These are phyloP conservation scores for Neomonachus schauinslandi DNA, from an alignment of 2,113 vertebrate genomes.

Conservation along the genomic window DNA sequence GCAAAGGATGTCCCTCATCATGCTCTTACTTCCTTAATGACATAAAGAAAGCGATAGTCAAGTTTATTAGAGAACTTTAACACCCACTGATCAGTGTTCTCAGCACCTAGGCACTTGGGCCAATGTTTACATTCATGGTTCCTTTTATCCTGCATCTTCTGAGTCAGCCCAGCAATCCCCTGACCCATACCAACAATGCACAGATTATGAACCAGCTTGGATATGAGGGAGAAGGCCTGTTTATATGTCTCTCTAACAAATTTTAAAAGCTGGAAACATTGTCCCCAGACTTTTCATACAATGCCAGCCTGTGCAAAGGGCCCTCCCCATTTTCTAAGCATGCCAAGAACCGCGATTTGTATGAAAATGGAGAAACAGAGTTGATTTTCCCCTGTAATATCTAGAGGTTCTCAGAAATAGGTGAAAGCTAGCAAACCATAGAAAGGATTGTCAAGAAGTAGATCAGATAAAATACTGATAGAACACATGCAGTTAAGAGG, in stretches of 20 bases:
- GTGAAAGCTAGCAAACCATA: conserved; percentile 37
- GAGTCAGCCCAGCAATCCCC: neutral
- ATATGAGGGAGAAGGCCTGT: neutral
- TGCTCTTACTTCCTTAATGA: neutral
- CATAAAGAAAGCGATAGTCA: neutral
- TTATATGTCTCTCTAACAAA: neutral
- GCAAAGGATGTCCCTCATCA: neutral
- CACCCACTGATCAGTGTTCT: neutral
- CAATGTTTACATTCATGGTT: neutral
- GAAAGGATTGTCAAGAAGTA: conserved; percentile 69
- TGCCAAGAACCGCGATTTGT: neutral
- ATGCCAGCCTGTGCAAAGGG: neutral
- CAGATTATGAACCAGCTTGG: neutral
- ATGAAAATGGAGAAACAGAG: conserved; percentile 15
- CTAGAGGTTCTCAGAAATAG: conserved; percentile 35
- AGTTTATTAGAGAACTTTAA: neutral
- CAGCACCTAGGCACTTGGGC: neutral
- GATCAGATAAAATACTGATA: conserved; percentile 83
- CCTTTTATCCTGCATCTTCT: neutral
- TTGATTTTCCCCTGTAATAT: conserved; percentile 3
- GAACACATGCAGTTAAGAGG: conserved; percentile 83
- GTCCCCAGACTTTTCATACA: neutral
- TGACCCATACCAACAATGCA: neutral
- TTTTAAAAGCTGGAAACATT: conserved; percentile 23
- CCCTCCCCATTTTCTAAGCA: neutral